Base-by-base conservation (phyloP, 2,797 vertebrate genomes). In the Furcifer pardalis region DNA sequence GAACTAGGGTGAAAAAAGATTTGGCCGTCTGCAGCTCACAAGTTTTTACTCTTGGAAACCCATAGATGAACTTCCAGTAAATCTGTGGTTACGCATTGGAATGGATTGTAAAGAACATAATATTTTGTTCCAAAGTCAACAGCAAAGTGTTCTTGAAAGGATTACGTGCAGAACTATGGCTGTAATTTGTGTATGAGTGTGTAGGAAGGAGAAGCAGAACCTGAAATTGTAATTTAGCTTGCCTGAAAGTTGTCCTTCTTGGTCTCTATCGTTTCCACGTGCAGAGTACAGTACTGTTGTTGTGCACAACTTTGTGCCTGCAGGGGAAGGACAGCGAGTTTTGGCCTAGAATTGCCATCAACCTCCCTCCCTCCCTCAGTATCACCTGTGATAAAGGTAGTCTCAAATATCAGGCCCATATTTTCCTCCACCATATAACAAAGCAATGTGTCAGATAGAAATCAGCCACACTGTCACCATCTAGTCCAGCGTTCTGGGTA, bases 61-160 rank as follows among this genome's bases (percentile, higher is more conserved):
- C 69, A 74, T 79, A 82, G 46, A 79, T 73, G 81, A 78, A 74
- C 85, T 86, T 86, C 85, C 85, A 86, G 85, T 83, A 86, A 86
- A 83, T 83, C 81, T 86, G 76, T 32, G 68, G 81, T 83, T 79
- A 83, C 44, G 6, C 75, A 78, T 83, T 86, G 80, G 81, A 83
- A 86, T 86, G 85, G 68, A 82, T 83, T 76, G 80, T 46, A 10
- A 77, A 82, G 77, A 35, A 77, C 10, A 62, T 42, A 25, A 40
- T 3, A 52, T 71, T 62, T 56, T 65, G 80, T 77, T 88, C 86
- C 72, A 83, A 42, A 71, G 40, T 75, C n/a, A 83, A 49, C 71
- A 80, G 44, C 79, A 63, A 89, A 79, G 32, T 77, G 23, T 52
- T 86, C 59, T 86, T 81, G 27, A 19, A 40, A 49, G 71, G 7